Percentiles rank a stretch among this genome's conserved stretches.
Evolutionary conservation across 2,113 vertebrate genomes (phyloP).

Genomic region (Bathybates hornii): DNA sequence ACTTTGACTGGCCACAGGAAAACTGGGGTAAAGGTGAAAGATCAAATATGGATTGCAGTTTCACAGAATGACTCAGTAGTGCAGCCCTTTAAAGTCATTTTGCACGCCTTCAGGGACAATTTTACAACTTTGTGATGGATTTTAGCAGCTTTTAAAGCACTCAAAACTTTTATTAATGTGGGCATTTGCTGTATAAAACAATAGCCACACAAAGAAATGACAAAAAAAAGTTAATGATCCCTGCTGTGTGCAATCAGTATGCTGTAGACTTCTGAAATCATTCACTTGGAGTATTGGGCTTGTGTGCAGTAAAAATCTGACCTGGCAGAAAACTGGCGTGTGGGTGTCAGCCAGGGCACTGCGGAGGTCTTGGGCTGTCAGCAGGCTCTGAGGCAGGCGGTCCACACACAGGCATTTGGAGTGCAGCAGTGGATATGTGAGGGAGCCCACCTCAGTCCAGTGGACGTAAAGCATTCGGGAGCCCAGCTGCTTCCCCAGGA

Average conservation of each 20-base stretch:
- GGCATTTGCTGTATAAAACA: not conserved
- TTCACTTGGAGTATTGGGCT: not conserved
- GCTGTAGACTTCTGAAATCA: not conserved
- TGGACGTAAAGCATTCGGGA: constrained; percentile 88
- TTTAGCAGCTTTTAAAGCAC: not conserved
- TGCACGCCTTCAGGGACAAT: not conserved
- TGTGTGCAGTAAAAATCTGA: constrained; percentile 22
- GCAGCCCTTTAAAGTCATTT: not conserved
- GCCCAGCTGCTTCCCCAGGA: constrained; percentile 86
- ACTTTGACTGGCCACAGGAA: constrained; percentile 34
- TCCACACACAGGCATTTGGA: constrained; percentile 86
- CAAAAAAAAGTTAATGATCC: not conserved
- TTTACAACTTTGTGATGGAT: not conserved
- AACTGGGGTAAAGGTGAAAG: constrained; percentile 62
- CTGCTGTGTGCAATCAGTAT: not conserved
- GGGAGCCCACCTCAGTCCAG: constrained; percentile 87
- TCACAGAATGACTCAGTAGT: not conserved
- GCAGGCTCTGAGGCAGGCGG: constrained; percentile 75
- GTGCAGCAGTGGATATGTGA: constrained; percentile 80
- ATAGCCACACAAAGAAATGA: not conserved
- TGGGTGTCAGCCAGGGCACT: constrained; percentile 67
- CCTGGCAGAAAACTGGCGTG: constrained; percentile 85
- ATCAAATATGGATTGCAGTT: not conserved
- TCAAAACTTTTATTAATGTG: not conserved
- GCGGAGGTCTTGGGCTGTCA: constrained; percentile 74